A percentile compares a stretch with the other conserved stretches of the same genome.
phyloP scores from a whole-genome alignment of 2,113 vertebrate species.

The Caranx ignobilis region DNA sequence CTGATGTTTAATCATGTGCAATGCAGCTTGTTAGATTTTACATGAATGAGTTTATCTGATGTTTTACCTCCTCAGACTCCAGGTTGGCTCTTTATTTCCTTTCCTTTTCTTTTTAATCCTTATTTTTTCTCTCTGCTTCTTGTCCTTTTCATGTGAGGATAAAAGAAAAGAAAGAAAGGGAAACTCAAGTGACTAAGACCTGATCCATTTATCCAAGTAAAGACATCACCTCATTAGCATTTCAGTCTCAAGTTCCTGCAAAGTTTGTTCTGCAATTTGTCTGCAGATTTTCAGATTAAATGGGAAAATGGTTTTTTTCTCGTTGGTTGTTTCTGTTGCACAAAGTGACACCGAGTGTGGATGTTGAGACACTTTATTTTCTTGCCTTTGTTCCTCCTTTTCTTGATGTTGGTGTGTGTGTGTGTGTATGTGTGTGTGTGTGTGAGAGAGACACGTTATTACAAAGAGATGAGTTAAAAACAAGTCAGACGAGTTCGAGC shows the following conservation, averaged over 20 bases:
- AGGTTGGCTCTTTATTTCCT: background rate
- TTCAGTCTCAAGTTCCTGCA: background rate
- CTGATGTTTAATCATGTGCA: background rate
- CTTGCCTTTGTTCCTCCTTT: background rate
- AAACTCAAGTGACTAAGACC: background rate
- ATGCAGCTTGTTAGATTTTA: no score
- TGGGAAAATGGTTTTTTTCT: background rate
- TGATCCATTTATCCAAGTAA: background rate
- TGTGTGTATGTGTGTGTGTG: no score
- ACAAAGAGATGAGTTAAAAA: conserved; percentile 5
- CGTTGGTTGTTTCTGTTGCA: no score
- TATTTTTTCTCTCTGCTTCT: background rate
- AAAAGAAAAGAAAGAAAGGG: background rate
- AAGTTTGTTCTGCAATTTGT: background rate
- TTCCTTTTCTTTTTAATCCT: background rate
- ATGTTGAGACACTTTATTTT: background rate
- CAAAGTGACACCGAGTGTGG: no score
- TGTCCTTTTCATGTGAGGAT: background rate
- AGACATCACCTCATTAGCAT: background rate
- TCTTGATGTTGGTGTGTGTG: background rate
- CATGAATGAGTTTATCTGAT: no score
- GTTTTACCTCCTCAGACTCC: background rate
- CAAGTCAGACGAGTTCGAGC: background rate
- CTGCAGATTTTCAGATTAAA: background rate
- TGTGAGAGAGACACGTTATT: background rate